These are phyloP conservation scores for Enteromius viviparus DNA, from an alignment of 2,797 vertebrate genomes.

Conservation along the genomic window DNA sequence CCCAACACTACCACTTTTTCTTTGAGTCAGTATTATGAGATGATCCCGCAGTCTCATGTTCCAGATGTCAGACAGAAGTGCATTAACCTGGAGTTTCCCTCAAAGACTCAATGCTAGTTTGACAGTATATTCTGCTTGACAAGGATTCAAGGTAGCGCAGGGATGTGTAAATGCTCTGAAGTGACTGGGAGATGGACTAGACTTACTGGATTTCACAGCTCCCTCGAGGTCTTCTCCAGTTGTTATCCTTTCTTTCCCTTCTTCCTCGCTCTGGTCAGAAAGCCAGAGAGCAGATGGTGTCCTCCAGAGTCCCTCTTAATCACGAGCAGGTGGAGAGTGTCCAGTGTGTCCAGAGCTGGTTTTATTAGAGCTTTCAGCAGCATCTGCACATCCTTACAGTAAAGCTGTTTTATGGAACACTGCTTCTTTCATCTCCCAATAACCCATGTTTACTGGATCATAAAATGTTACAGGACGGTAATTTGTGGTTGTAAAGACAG, in stretches of 20 bases:
- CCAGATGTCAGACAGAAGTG: conserved; percentile 11
- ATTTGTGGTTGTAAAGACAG: conserved; percentile 34
- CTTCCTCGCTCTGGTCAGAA: conserved; percentile 3
- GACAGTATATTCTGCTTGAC: conserved; percentile 30
- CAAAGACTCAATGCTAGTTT: conserved; percentile 20
- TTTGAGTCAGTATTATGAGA: conserved; percentile 28
- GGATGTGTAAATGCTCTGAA: conserved; percentile 15
- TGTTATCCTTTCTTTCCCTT: not conserved
- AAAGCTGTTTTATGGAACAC: conserved; percentile 35
- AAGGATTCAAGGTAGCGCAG: conserved; percentile 10
- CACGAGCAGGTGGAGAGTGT: conserved; percentile 29
- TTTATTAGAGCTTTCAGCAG: conserved; percentile 24
- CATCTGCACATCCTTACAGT: conserved; percentile 40
- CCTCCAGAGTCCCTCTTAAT: conserved; percentile 29
- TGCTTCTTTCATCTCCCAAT: conserved; percentile 34
- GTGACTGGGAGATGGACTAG: conserved; percentile 15
- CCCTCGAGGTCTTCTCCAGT: conserved; percentile 14
- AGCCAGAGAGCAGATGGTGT: conserved; percentile 21
- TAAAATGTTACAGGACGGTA: conserved; percentile 35
- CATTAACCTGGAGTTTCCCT: conserved; percentile 8
- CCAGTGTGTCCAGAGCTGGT: not conserved
- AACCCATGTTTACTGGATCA: conserved; percentile 22
- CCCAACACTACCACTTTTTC: not conserved
- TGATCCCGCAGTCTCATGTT: not conserved
- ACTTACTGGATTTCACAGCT: conserved; percentile 31